Evolutionary conservation across 2,797 vertebrate genomes (phyloP).

Genomic region (Thalassophryne amazonica): DNA sequence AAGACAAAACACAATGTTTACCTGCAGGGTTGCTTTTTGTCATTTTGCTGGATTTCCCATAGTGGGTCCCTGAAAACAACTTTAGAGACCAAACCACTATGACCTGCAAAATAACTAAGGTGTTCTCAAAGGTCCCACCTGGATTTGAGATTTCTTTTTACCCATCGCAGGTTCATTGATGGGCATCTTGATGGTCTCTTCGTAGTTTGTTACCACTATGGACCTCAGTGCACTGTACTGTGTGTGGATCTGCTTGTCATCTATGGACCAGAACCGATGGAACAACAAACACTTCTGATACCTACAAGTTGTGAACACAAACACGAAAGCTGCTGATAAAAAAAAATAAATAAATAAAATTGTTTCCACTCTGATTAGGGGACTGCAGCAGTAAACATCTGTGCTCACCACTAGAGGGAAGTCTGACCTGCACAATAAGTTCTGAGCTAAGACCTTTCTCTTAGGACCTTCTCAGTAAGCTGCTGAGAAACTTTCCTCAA

Average conservation of each 20-base stretch:
- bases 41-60: neutral
- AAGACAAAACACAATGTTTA: neutral
- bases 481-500: too few relatives aligned
- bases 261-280: constrained; percentile 87
- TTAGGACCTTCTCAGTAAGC: too few relatives aligned
- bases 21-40: neutral
- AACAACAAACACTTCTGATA: constrained; percentile 84
- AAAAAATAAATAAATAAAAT: too few relatives aligned
- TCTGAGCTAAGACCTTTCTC: neutral
- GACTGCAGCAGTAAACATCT: too few relatives aligned
- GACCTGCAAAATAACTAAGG: neutral
- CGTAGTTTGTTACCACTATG: constrained; percentile 84
- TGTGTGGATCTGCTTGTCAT: constrained; percentile 85
- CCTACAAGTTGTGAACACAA: constrained; percentile 55
- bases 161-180: constrained; percentile 84
- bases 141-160: constrained; percentile 82
- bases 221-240: constrained; percentile 82
- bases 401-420: too few relatives aligned
- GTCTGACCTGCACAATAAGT: too few relatives aligned
- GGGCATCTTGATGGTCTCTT: constrained; percentile 88
- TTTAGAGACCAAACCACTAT: neutral
- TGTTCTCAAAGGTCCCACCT: constrained; percentile 60
- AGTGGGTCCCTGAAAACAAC: neutral
- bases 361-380: too few relatives aligned
- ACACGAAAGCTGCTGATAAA: neutral